phyloP scores from a whole-genome alignment of 2,888 invertebrate species.

The Nomada fabriciana region DNA sequence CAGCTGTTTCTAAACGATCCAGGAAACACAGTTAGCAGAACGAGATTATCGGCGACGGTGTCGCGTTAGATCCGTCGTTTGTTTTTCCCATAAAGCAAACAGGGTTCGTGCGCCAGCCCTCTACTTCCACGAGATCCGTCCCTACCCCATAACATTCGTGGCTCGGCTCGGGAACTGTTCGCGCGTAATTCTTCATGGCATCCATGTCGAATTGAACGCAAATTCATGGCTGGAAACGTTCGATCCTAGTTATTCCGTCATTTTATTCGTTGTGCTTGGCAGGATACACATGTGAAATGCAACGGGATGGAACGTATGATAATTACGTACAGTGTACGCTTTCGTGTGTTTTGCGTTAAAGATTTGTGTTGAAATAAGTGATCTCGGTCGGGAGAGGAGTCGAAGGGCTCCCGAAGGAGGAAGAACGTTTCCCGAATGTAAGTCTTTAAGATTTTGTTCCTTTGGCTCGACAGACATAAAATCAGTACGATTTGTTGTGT shows the following conservation, averaged over 20 bases:
- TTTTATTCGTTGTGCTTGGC: not conserved
- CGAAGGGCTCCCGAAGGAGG: not conserved
- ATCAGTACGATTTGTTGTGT: no score
- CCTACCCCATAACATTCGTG: not conserved
- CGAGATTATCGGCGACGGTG: constrained; percentile 49
- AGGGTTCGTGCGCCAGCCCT: not conserved
- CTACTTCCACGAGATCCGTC: constrained; percentile 39
- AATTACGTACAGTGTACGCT: not conserved
- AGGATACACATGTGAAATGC: not conserved
- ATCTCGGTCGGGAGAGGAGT: not conserved
- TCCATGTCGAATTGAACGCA: not conserved
- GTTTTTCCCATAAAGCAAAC: constrained; percentile 29
- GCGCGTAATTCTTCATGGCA: not conserved
- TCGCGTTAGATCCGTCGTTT: constrained; percentile 28
- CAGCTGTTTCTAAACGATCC: constrained; percentile 50
- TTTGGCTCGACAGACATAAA: not conserved
- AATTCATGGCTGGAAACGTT: not conserved
- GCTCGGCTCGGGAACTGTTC: constrained; percentile 23
- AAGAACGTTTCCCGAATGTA: not conserved
- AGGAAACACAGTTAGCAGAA: constrained; percentile 57
- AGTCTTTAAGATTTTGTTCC: not conserved
- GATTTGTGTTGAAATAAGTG: not conserved
- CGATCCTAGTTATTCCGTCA: not conserved
- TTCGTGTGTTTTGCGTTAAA: not conserved
- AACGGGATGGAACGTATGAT: not conserved